phyloP scores from a whole-genome alignment of 2,797 vertebrate species.

The Spinibarbus caldwelli region DNA sequence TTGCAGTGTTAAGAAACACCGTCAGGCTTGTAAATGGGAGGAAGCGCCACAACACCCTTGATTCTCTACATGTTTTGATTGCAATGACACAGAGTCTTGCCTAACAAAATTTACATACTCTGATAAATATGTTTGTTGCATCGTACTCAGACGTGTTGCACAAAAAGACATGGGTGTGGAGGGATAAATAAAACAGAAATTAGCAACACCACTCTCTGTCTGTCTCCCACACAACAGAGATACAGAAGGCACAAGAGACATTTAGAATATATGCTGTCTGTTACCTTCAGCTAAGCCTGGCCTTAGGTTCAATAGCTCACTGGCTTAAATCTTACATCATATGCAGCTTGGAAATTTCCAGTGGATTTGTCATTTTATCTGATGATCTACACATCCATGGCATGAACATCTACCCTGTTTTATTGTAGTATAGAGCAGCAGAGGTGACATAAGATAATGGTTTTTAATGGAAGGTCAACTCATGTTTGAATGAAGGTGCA shows the following conservation, averaged over 20 bases:
- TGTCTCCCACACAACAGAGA: conserved; percentile 41
- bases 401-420: background rate
- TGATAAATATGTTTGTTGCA: conserved; percentile 60
- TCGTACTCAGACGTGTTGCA: conserved; percentile 1
- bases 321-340: conserved; percentile 51
- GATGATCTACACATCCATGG: conserved; percentile 35
- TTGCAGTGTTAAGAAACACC: conserved; percentile 73
- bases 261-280: conserved; percentile 51
- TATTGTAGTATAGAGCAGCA: background rate
- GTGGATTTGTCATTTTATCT: conserved; percentile 25
- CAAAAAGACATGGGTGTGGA: conserved; percentile 11
- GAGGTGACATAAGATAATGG: background rate
- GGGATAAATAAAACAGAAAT: conserved; percentile 17
- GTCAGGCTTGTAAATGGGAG: conserved; percentile 66
- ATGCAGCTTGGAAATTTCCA: conserved; percentile 38
- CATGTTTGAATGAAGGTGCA: conserved; percentile 50
- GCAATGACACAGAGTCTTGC: conserved; percentile 15
- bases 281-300: conserved; percentile 56
- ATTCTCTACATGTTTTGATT: conserved; percentile 34
- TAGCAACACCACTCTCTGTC: conserved; percentile 14
- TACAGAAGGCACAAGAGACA: conserved; percentile 38
- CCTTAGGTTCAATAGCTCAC: conserved; percentile 47
- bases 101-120: conserved; percentile 60
- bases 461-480: conserved; percentile 65
- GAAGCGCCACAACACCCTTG: conserved; percentile 12